Evolutionary conservation across 2,888 invertebrate species (phyloP), one percentile per base, ranked within the genome.

Genomic region (Cynaeus angustus): DNA sequence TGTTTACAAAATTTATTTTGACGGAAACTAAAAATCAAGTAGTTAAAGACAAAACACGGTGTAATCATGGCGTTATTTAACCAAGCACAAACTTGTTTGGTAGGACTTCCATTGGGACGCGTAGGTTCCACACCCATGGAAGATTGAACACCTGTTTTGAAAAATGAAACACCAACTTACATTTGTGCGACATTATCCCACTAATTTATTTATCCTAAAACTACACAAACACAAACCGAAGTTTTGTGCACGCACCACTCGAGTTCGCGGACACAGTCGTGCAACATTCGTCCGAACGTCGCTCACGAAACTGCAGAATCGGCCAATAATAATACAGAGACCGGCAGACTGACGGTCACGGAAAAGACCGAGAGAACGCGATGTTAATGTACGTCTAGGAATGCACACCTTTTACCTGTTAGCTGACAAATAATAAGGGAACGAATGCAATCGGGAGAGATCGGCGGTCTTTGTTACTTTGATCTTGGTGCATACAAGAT

Each of bases 341-440:
- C 52, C 65, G 26, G 69, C 59, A 58, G 66, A 62, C 48, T 62
- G 61, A 7, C 26, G 45, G 33, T 7, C 59, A 38, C 59, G 65
- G 56, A 53, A 13, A 30, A 12, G 6, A 10, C 37, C 59, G 65
- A 58, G 13, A 3, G 28, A n/a, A 37, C 28, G 30, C 68, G 68
- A 68, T 33, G 28, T 37, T 26, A 33, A 52, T 55, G 13, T 50
- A 52, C 45, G 65, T 58, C 58, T 65, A 53, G 65, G 68, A 68
- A 58, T 64, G 68, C 56, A 68, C 68, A 41, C 68, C 64, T 68
- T 68, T 53, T 68, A 68, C 68, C 68, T 68, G 68, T 62, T 68
- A 64, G 50, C 56, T 68, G 56, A 68, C 56, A 56, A 64, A 68
- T 48, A 56, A 66, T 48, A 41, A 45, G 55, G 48, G 30, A 46